phyloP scores from a whole-genome alignment of 2,888 invertebrate species.

The Agrilus mali region DNA sequence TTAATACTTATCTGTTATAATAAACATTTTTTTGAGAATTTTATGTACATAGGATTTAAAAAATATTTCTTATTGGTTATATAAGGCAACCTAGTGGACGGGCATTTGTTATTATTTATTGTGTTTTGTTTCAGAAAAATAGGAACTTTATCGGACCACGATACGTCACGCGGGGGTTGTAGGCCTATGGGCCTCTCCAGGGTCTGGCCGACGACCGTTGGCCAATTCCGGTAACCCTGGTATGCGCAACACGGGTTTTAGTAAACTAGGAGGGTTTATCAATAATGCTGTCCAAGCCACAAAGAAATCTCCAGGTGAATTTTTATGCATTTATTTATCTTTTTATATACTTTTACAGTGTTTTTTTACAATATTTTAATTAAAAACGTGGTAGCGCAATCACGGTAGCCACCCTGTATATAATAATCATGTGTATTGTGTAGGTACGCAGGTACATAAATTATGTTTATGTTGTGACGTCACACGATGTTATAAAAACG shows the following conservation, averaged over 20 bases:
- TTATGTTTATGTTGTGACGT: too few species aligned
- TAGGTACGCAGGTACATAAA: too few species aligned
- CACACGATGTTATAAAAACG: too few species aligned
- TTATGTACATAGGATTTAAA: too few species aligned
- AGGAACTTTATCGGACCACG: conserved; percentile 12
- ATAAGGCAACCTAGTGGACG: conserved; percentile 1
- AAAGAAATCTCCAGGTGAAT: conserved; percentile 20
- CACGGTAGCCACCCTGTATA: too few species aligned
- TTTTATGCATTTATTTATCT: not conserved
- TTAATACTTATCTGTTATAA: too few species aligned
- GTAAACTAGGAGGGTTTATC: conserved; percentile 27
- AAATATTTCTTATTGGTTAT: too few species aligned
- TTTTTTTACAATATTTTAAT: too few species aligned
- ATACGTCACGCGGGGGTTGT: conserved; percentile 22
- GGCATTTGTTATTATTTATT: conserved; percentile 2
- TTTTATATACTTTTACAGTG: not conserved
- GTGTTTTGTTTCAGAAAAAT: conserved; percentile 7
- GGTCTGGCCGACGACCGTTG: conserved; percentile 16
- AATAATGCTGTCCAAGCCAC: conserved; percentile 27
- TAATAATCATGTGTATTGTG: too few species aligned
- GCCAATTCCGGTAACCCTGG: conserved; percentile 17
- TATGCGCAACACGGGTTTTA: conserved; percentile 26
- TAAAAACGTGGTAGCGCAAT: too few species aligned
- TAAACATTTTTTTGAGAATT: too few species aligned
- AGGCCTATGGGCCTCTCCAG: conserved; percentile 25